These are phyloP conservation scores for Brachypterus glaber DNA, from an alignment of 2,888 invertebrate genomes.

Conservation along the genomic window DNA sequence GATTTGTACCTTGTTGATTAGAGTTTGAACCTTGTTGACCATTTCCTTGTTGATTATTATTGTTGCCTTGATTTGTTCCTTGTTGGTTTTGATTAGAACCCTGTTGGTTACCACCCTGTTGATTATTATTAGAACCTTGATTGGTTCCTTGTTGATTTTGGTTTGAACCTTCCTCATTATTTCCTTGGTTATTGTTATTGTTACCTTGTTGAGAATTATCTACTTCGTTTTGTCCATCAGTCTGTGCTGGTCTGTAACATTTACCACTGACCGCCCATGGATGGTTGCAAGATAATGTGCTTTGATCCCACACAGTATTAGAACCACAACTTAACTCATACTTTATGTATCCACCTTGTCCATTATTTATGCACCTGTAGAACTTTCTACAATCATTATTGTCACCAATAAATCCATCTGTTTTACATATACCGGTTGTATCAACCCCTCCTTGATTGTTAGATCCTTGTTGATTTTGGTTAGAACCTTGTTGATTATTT, in stretches of 20 bases:
- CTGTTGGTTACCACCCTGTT: conserved; percentile 6
- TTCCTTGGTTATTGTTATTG: conserved; percentile 5
- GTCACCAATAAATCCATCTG: conserved; percentile 63
- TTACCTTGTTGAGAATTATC: conserved; percentile 12
- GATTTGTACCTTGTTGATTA: conserved; percentile 8
- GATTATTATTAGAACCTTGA: conserved; percentile 15
- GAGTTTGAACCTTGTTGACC: conserved; percentile 7
- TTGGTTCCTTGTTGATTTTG: not conserved
- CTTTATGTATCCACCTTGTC: conserved; percentile 49
- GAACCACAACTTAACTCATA: conserved; percentile 65
- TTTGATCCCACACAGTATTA: conserved; percentile 69
- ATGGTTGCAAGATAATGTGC: conserved; percentile 60
- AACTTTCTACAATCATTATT: conserved; percentile 61
- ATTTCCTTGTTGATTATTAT: conserved; percentile 8
- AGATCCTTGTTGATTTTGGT: not conserved
- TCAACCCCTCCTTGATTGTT: not conserved
- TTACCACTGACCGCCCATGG: conserved; percentile 45
- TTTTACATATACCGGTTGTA: no score
- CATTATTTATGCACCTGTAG: conserved; percentile 62
- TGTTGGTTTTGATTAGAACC: conserved; percentile 6
- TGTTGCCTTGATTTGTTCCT: conserved; percentile 5
- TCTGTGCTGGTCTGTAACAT: conserved; percentile 15
- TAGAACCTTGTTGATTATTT: conserved; percentile 1
- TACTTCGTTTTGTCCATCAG: conserved; percentile 10
- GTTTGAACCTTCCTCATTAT: conserved; percentile 1